Evolutionary conservation across 2,797 vertebrate genomes (phyloP).

Genomic region (Orientallactaga sibirica): DNA sequence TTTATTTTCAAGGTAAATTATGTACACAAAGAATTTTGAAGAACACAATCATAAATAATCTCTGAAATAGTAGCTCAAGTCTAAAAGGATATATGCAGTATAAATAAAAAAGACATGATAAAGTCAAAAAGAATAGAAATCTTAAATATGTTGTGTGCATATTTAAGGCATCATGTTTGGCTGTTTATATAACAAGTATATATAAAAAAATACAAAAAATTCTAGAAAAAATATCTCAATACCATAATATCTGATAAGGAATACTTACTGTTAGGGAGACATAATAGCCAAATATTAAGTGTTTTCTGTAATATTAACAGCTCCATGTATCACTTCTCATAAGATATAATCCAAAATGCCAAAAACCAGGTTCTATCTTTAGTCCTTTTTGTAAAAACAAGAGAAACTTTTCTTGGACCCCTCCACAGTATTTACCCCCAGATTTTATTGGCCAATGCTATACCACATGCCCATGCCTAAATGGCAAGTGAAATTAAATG

Average conservation of each 20-base stretch:
- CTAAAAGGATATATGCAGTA: constrained; percentile 46
- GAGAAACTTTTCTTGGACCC: background rate
- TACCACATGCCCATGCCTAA: constrained; percentile 25
- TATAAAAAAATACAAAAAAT: constrained; percentile 38
- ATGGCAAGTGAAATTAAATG: constrained; percentile 35
- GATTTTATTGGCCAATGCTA: background rate
- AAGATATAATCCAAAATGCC: background rate
- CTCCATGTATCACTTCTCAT: constrained; percentile 31
- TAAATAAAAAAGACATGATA: constrained; percentile 51
- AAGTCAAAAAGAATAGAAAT: constrained; percentile 51
- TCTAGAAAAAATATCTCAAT: constrained; percentile 17
- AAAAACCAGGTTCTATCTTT: constrained; percentile 9
- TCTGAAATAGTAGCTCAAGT: constrained; percentile 48
- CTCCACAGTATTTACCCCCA: background rate
- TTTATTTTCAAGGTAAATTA: constrained; percentile 62
- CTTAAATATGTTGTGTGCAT: constrained; percentile 41
- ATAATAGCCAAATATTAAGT: constrained; percentile 47
- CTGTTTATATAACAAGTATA: constrained; percentile 17
- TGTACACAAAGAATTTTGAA: constrained; percentile 40
- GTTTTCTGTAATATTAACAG: constrained; percentile 47
- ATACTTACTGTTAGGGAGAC: constrained; percentile 32
- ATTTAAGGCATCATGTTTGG: constrained; percentile 30
- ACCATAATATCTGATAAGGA: constrained; percentile 53
- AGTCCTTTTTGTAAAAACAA: constrained; percentile 44
- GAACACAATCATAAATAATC: constrained; percentile 29